A percentile compares a stretch with the other conserved stretches of the same genome.
Conservation (phyloP, 2,888 invertebrate genomes). For the Drosophila mercatorum region DNA sequence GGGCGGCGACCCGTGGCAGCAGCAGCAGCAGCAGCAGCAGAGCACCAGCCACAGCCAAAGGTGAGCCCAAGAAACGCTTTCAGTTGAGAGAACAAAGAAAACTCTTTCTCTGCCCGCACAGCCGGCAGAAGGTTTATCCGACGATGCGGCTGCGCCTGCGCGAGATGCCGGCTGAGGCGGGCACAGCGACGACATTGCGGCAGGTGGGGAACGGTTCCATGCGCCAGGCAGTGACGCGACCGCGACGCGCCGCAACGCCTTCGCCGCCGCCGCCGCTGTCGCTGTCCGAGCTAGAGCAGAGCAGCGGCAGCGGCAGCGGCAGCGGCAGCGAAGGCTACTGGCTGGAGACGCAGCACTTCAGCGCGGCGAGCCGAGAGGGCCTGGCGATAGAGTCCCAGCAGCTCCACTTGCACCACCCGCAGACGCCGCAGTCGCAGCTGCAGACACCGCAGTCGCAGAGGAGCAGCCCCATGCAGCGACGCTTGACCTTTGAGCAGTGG, state of each 20-base stretch:
- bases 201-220: neutral
- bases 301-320: neutral
- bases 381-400: neutral
- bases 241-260: constrained; percentile 16
- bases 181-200: neutral
- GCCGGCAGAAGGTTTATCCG: constrained; percentile 6
- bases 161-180: neutral
- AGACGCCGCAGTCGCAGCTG: neutral
- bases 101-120: neutral
- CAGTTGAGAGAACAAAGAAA: neutral
- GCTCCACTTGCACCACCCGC: no score
- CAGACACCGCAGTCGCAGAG: neutral
- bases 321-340: neutral
- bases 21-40: neutral
- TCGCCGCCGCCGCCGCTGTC: neutral
- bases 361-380: neutral
- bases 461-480: neutral
- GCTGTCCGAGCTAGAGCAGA: no score
- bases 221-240: constrained; percentile 29
- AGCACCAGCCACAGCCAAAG: neutral
- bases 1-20: neutral
- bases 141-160: constrained; percentile 24
- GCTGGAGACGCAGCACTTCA: neutral
- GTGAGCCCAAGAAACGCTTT: neutral
- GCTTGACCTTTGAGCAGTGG: constrained; percentile 51